A percentile compares a stretch with the other conserved stretches of the same genome.
Conservation (phyloP, 2,888 invertebrate genomes). For the Acanthacorydalis orientalis region DNA sequence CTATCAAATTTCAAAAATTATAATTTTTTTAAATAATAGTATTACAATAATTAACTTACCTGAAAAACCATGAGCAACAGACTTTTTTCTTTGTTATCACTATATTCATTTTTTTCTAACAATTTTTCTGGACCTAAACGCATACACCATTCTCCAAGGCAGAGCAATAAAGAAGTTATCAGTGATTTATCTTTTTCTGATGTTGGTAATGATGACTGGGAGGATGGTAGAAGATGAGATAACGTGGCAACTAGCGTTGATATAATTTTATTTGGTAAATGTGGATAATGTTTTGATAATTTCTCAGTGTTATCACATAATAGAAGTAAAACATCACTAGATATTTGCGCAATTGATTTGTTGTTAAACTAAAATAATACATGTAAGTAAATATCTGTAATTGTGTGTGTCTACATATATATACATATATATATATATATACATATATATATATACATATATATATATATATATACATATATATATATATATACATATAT, state of each 20-base stretch:
- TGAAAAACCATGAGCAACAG: conserved; percentile 55
- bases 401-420: neutral
- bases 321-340: conserved; percentile 62
- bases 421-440: neutral
- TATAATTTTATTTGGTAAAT: conserved; percentile 37
- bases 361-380: conserved; percentile 50
- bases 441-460: too few relatives aligned
- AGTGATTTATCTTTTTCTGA: conserved; percentile 52
- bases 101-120: conserved; percentile 31
- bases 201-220: conserved; percentile 13
- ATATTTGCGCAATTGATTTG: conserved; percentile 65
- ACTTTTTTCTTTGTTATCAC: conserved; percentile 29
- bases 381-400: conserved; percentile 3
- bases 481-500: too few relatives aligned
- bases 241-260: conserved; percentile 35
- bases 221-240: conserved; percentile 26
- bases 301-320: conserved; percentile 64
- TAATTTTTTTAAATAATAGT: neutral
- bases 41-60: conserved; percentile 26
- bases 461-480: too few relatives aligned
- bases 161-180: conserved; percentile 66
- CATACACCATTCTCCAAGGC: conserved; percentile 90
- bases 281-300: conserved; percentile 54
- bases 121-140: conserved; percentile 52
- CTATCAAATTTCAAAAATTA: conserved; percentile 19